phyloP scores from a whole-genome alignment of 2,113 vertebrate genomes.

The western clawed frog (Xenopus tropicalis) region DNA sequence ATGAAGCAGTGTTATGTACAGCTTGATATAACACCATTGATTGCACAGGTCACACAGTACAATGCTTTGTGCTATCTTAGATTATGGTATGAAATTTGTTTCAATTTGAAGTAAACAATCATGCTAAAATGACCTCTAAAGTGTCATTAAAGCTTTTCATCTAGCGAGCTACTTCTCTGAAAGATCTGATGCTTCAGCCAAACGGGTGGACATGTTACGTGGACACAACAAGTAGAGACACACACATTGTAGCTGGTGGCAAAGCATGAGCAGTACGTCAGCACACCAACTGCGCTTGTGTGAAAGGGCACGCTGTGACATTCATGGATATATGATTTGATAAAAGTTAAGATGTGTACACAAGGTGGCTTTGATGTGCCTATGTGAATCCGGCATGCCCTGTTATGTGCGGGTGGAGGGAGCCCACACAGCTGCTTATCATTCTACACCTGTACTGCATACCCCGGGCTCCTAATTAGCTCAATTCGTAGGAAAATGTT shows the following conservation, averaged over 20 bases:
- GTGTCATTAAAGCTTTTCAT: too few species aligned
- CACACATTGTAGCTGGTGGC: neutral
- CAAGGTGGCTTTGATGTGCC: neutral
- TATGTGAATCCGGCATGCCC: neutral
- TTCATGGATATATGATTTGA: neutral
- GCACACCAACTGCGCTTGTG: neutral
- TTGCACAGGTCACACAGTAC: neutral
- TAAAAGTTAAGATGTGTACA: neutral
- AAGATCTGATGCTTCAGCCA: too few species aligned
- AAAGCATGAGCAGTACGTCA: neutral
- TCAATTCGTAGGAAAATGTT: neutral
- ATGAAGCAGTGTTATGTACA: neutral
- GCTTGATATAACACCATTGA: neutral
- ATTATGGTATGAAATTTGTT: neutral
- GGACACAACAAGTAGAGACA: too few species aligned
- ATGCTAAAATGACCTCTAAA: neutral
- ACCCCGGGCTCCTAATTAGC: neutral
- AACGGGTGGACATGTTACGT: too few species aligned
- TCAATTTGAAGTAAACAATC: neutral
- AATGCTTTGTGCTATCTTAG: neutral
- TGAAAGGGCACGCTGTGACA: neutral
- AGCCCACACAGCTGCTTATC: neutral
- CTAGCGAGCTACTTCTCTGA: too few species aligned
- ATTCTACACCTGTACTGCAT: conserved; percentile 7
- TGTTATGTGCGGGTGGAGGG: neutral